These are phyloP conservation scores for Hydrotaea cyrtoneurina DNA, from an alignment of 2,888 invertebrate genomes.

Conservation along the genomic window DNA sequence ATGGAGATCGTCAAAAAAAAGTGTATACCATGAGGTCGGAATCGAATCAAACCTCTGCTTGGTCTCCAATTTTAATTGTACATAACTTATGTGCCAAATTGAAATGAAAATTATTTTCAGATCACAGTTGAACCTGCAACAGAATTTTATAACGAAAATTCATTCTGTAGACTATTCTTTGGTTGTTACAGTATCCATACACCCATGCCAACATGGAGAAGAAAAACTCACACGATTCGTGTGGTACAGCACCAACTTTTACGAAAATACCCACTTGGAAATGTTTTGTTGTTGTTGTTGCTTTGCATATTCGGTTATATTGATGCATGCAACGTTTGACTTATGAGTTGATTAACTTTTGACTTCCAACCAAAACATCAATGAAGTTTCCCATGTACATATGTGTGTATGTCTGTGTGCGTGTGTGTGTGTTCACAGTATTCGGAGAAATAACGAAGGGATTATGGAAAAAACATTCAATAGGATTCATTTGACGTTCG, in stretches of 20 bases:
- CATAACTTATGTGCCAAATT: no score
- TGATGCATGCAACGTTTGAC: slow-evolving; percentile 64
- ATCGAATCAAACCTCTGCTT: no score
- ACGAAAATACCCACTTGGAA: not conserved
- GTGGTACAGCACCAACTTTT: not conserved
- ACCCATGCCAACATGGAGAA: no score
- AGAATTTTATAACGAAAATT: no score
- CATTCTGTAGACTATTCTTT: no score
- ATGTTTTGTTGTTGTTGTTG: not conserved
- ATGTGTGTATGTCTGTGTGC: not conserved
- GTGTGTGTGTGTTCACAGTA: not conserved
- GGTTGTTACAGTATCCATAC: no score
- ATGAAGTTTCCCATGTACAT: not conserved
- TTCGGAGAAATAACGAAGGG: not conserved
- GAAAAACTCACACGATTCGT: no score
- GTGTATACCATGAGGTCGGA: no score
- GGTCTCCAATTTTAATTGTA: no score
- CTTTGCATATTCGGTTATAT: slow-evolving; percentile 10
- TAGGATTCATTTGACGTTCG: not conserved
- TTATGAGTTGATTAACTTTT: slow-evolving; percentile 69
- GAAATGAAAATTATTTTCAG: no score
- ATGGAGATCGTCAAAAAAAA: no score
- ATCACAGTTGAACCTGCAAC: no score
- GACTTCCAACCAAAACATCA: slow-evolving; percentile 50
- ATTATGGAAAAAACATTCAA: not conserved